A percentile compares a stretch with the other conserved stretches of the same genome.
phyloP scores from a whole-genome alignment of 2,888 invertebrate genomes.

The Chironomus tentans region DNA sequence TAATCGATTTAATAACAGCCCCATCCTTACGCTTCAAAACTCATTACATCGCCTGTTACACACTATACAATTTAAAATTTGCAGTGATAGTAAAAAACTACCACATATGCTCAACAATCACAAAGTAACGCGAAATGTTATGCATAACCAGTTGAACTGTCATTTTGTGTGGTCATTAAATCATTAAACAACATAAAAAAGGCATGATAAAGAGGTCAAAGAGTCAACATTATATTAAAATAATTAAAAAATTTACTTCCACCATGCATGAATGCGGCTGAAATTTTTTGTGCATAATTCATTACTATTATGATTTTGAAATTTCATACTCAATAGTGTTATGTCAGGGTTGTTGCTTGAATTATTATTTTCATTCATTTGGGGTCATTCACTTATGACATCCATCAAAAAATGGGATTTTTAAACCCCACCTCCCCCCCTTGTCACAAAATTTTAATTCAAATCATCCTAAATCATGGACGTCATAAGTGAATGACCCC shows the following conservation, averaged over 20 bases:
- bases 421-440: too few relatives aligned
- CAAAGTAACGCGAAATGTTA: neutral
- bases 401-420: too few relatives aligned
- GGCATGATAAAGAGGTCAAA: slow-evolving; percentile 5
- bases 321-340: too few relatives aligned
- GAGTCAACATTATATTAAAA: slow-evolving; percentile 20
- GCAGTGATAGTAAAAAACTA: neutral
- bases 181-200: neutral
- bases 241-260: neutral
- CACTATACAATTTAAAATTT: neutral
- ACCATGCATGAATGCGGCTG: too few relatives aligned
- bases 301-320: too few relatives aligned
- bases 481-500: too few relatives aligned
- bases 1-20: neutral
- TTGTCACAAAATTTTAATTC: too few relatives aligned
- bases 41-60: neutral
- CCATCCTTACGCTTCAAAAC: neutral
- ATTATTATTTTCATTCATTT: too few relatives aligned
- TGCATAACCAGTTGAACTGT: neutral
- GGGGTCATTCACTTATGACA: too few relatives aligned
- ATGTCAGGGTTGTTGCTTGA: too few relatives aligned
- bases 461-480: too few relatives aligned
- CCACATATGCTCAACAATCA: neutral
- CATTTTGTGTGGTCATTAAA: slow-evolving; percentile 17
- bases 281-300: too few relatives aligned